Evolutionary conservation across 23 tunicate species (phyloP).

Genomic region (Diplosoma virens): DNA sequence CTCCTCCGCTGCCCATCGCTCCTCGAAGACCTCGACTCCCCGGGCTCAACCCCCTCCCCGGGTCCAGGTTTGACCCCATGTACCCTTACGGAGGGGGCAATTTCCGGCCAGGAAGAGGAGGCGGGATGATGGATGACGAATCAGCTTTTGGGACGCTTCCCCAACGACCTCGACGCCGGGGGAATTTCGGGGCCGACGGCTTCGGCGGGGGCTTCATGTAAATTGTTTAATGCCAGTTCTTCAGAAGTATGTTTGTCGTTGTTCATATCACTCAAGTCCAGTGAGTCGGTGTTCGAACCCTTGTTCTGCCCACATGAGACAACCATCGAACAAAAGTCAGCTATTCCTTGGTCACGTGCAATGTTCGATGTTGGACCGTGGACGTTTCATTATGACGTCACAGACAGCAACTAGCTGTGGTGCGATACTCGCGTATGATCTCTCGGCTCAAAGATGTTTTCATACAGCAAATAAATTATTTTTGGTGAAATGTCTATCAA

Average conservation of each 20-base stretch:
- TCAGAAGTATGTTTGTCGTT: neutral
- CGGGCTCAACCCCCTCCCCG: conserved; percentile 81
- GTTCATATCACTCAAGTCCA: no score
- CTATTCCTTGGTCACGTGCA: no score
- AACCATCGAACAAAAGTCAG: no score
- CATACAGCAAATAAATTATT: no score
- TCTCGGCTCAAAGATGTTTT: no score
- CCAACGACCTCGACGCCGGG: neutral
- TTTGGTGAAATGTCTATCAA: no score
- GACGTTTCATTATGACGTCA: no score
- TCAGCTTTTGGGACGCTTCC: conserved; percentile 15
- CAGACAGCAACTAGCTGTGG: no score
- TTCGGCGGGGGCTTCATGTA: conserved; percentile 35
- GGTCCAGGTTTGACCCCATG: conserved; percentile 87
- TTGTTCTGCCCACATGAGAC: no score
- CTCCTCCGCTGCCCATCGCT: conserved; percentile 33
- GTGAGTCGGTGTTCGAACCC: no score
- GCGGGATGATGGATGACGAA: conserved; percentile 82
- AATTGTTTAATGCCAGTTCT: neutral
- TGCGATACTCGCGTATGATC: no score
- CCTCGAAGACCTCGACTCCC: conserved; percentile 30
- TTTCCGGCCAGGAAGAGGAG: conserved; percentile 75
- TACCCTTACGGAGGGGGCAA: conserved; percentile 61
- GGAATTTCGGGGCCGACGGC: neutral
- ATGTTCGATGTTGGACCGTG: no score